Evolutionary conservation across 2,113 vertebrate species (phyloP).

Genomic region (Choloepus hoffmanni): DNA sequence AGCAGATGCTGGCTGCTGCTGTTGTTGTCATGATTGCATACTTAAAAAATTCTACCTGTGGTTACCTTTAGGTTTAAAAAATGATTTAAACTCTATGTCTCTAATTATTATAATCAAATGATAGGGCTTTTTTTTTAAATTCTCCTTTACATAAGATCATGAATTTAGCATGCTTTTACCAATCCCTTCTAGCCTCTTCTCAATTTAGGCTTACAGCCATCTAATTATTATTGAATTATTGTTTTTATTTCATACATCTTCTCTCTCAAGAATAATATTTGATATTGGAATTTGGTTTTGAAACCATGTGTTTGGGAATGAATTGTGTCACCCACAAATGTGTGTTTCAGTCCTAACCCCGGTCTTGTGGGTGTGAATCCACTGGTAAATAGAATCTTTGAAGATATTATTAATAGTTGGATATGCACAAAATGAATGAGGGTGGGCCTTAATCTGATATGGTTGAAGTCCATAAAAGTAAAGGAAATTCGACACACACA

Average conservation of each 20-base stretch:
- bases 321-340: no score
- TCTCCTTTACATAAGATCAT: neutral
- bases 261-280: neutral
- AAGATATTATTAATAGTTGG: no score
- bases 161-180: neutral
- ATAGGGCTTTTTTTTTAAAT: neutral
- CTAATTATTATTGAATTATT: neutral
- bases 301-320: no score
- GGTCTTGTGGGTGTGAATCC: no score
- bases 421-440: no score
- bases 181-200: neutral
- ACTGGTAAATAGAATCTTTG: no score
- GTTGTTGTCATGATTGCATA: neutral
- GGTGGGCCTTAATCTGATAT: no score
- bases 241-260: neutral
- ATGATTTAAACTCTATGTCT: neutral
- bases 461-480: no score
- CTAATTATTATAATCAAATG: neutral
- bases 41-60: neutral
- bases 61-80: constrained; percentile 3
- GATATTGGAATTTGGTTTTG: neutral
- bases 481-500: no score
- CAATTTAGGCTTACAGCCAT: neutral
- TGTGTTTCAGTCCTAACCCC: no score
- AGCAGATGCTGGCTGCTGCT: neutral